Conservation (phyloP, 2,113 vertebrate genomes). For the Colius striatus region DNA sequence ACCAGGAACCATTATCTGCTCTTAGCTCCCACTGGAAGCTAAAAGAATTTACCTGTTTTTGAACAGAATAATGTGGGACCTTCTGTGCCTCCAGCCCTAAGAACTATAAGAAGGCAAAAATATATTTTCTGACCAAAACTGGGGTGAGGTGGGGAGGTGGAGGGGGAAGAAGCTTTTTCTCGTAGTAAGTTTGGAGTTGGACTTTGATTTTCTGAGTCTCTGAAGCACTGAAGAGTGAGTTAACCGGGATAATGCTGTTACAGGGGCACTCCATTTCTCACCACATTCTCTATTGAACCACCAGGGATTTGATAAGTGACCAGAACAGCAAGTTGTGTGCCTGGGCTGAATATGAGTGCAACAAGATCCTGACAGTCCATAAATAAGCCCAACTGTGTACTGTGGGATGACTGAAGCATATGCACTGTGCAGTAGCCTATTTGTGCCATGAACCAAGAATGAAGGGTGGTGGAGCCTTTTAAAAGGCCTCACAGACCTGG, state of each 20-base stretch:
- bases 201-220: neutral
- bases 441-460: neutral
- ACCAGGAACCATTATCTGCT: neutral
- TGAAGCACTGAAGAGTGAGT: neutral
- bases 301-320: neutral
- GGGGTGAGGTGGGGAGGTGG: no score
- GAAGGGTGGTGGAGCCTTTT: neutral
- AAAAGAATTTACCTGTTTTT: neutral
- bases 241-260: neutral
- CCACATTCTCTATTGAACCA: accelerated
- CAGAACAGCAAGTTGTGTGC: neutral
- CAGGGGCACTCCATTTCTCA: neutral
- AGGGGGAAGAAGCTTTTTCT: neutral
- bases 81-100: neutral
- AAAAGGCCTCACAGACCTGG: neutral
- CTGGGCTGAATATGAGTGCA: neutral
- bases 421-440: neutral
- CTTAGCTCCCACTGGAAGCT: neutral
- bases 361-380: accelerated
- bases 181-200: neutral
- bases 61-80: neutral
- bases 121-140: neutral
- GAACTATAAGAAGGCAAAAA: neutral
- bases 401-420: neutral
- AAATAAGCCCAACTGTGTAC: neutral